Percentiles rank a stretch among this genome's conserved stretches.
These are phyloP conservation scores for Diaperis boleti DNA, from an alignment of 2,888 invertebrate species.

Conservation along the genomic window DNA sequence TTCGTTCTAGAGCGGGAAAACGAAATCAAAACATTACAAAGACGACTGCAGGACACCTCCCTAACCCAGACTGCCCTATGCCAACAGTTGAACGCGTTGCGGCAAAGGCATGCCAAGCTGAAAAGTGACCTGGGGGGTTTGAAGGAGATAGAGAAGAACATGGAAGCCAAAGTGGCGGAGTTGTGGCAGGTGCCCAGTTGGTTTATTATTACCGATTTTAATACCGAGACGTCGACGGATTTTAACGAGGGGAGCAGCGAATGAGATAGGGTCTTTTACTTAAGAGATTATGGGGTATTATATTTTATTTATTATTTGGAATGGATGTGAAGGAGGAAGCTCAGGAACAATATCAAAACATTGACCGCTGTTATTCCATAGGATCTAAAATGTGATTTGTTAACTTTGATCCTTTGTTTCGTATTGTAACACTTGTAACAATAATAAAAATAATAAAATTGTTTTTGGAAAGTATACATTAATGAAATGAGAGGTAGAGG, in stretches of 20 bases:
- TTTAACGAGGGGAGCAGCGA: constrained; percentile 47
- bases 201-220: constrained; percentile 59
- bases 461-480: no score
- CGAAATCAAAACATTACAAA: constrained; percentile 61
- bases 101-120: constrained; percentile 59
- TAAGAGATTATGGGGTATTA: constrained; percentile 15
- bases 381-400: no score
- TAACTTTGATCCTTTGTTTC: no score
- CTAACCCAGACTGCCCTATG: constrained; percentile 58
- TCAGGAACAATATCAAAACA: constrained; percentile 2
- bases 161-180: constrained; percentile 59
- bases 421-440: no score
- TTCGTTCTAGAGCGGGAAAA: constrained; percentile 64
- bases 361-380: no score
- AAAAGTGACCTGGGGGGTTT: constrained; percentile 57
- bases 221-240: constrained; percentile 48
- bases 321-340: not conserved
- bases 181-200: constrained; percentile 65
- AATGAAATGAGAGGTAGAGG: no score
- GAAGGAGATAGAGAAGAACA: constrained; percentile 59
- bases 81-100: constrained; percentile 59
- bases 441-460: no score
- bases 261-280: constrained; percentile 14
- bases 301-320: constrained; percentile 7
- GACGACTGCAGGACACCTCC: constrained; percentile 58